These are phyloP conservation scores for Gyrodactylus salaris DNA, from an alignment of 1,140 invertebrate genomes.

Conservation along the genomic window DNA sequence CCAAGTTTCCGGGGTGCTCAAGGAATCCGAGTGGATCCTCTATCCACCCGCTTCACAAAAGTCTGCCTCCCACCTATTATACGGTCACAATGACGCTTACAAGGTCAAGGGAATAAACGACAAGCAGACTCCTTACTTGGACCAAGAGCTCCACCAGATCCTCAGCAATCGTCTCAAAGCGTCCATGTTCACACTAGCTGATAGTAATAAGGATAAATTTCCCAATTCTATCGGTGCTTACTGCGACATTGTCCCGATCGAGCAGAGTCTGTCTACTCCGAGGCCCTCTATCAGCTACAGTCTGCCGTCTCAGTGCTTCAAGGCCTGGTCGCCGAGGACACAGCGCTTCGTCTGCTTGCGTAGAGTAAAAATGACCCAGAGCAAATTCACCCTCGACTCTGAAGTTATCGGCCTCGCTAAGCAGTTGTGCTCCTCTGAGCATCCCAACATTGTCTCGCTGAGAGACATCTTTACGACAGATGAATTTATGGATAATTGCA, in stretches of 20 bases:
- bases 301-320: not conserved
- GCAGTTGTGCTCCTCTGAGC: not conserved
- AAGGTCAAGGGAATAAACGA: not conserved
- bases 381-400: not conserved
- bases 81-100: not conserved
- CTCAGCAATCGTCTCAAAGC: not conserved
- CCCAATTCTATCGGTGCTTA: not conserved
- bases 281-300: not conserved
- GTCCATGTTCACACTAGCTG: not conserved
- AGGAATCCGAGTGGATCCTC: not conserved
- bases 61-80: not conserved
- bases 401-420: not conserved
- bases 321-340: not conserved
- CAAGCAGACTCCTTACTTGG: not conserved
- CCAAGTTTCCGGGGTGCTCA: not conserved
- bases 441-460: not conserved
- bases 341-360: not conserved
- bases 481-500: not conserved
- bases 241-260: not conserved
- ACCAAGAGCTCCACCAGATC: not conserved
- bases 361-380: not conserved
- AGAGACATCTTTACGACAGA: not conserved
- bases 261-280: not conserved
- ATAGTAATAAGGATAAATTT: not conserved
- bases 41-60: not conserved